These are phyloP conservation scores for Spatula clypeata DNA, from an alignment of 2,797 vertebrate genomes.

Conservation along the genomic window DNA sequence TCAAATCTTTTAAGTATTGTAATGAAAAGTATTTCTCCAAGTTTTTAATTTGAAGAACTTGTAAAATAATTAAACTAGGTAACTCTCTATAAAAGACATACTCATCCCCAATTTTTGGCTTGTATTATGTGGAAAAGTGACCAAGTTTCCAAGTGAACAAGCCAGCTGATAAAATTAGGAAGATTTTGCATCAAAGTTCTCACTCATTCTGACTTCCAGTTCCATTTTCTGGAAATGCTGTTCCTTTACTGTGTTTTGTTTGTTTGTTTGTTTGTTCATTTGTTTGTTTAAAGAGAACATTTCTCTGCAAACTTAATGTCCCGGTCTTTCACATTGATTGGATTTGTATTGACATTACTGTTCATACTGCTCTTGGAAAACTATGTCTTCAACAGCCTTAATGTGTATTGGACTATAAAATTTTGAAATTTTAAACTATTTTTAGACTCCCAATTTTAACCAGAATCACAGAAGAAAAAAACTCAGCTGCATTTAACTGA, in stretches of 20 bases:
- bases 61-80: background rate
- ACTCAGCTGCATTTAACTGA: background rate
- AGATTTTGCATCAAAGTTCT: background rate
- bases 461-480: background rate
- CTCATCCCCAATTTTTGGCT: background rate
- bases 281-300: background rate
- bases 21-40: background rate
- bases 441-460: background rate
- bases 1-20: background rate
- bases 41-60: background rate
- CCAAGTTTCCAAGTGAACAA: background rate
- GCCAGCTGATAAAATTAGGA: background rate
- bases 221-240: background rate
- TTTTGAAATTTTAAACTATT: background rate
- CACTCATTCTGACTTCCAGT: background rate
- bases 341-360: background rate
- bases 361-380: background rate
- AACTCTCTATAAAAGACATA: background rate
- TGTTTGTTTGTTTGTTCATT: background rate
- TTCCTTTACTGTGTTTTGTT: background rate
- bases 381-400: background rate
- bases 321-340: background rate
- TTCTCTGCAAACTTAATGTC: background rate
- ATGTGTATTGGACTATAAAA: background rate
- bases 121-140: background rate